Percentiles rank a stretch among this genome's conserved stretches.
These are phyloP conservation scores for Coelopa pilipes DNA, from an alignment of 2,888 invertebrate species.

Conservation along the genomic window DNA sequence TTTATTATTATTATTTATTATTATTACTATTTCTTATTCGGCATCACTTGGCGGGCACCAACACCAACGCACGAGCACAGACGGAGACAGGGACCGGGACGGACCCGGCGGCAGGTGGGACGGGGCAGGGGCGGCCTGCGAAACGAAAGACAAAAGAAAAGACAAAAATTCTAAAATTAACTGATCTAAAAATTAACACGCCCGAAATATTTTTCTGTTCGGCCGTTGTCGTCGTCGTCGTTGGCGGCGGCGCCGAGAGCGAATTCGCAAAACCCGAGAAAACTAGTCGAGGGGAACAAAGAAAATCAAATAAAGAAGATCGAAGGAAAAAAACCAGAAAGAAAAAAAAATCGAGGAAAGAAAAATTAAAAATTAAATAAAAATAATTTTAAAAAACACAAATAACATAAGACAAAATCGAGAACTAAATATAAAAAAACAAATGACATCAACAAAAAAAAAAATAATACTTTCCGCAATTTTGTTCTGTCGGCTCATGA, in stretches of 20 bases:
- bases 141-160: conserved; percentile 20
- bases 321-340: background rate
- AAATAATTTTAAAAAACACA: conserved; percentile 8
- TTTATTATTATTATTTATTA: background rate
- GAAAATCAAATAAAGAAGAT: background rate
- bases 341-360: background rate
- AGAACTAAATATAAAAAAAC: too few species aligned
- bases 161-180: conserved; percentile 35
- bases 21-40: background rate
- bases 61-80: background rate
- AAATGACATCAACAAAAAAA: too few species aligned
- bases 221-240: background rate
- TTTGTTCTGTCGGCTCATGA: conserved; percentile 20
- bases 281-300: background rate
- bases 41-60: background rate
- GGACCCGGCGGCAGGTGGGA: background rate
- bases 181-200: conserved; percentile 35
- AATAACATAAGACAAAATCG: too few species aligned
- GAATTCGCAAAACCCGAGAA: background rate
- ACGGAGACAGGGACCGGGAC: background rate
- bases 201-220: conserved; percentile 29
- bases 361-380: background rate
- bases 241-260: background rate
- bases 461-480: conserved; percentile 7
- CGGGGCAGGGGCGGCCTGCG: background rate